Base-by-base conservation (phyloP, 2,888 invertebrate genomes). In the Pycnomerus fuliginosus region DNA sequence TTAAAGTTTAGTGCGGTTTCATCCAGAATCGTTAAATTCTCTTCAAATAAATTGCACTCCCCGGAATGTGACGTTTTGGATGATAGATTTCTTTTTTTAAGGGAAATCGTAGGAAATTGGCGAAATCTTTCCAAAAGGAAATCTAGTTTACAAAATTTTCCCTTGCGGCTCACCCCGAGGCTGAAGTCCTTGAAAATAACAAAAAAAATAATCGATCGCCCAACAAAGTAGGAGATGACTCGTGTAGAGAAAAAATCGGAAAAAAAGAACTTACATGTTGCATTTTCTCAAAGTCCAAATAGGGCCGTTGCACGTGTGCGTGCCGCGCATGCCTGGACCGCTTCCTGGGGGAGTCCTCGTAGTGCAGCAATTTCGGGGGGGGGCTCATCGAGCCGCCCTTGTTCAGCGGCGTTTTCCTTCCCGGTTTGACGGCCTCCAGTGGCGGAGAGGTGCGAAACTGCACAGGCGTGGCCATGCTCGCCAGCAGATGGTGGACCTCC, bases 221-320 rank as follows among this genome's bases (percentile, higher is more conserved):
- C n/a, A n/a, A n/a, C n/a, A n/a, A n/a, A n/a, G n/a, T n/a, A n/a
- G n/a, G n/a, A n/a, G n/a, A n/a, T n/a, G n/a, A n/a, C n/a, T n/a
- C n/a, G n/a, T n/a, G n/a, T n/a, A n/a, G n/a, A n/a, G n/a, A n/a
- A n/a, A n/a, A n/a, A n/a, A n/a, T n/a, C n/a, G n/a, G n/a, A n/a
- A n/a, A 10, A 14, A 30, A 7, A 13, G 5, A n/a, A 48, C 77
- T 76, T 76, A 91, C 91, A 86, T 91, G 90, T 78, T 93, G 93
- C 93, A 94, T 94, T 79, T 94, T 94, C 74, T 94, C 94, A 72
- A 94, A 93, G 78, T 94, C 93, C 67, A 94, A 82, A 74, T 91
- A 92, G 56, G 94, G 94, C 68, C 93, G 81, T 68, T 86, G 86
- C 58, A 84, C 77, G 72, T 87, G 83, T 53, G 75, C 74, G 57